Evolutionary conservation across 2,113 vertebrate genomes (phyloP).

Genomic region (Phylloscopus trochiloides): DNA sequence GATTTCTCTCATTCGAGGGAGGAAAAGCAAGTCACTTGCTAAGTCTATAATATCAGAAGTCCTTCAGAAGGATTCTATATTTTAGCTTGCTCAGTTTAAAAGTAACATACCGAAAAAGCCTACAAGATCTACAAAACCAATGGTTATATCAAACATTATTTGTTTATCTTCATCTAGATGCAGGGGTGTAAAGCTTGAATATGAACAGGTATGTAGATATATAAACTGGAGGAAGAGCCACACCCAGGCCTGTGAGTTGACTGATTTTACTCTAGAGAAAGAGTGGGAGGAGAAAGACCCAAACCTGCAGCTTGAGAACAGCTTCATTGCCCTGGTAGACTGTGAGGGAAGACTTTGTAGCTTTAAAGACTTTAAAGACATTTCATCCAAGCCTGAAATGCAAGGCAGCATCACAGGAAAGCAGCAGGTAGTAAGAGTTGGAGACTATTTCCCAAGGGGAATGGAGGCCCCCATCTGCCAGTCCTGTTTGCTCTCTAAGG

Average conservation of each 20-base stretch:
- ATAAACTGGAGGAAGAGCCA: background rate
- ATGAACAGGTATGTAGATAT: background rate
- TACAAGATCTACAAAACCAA: background rate
- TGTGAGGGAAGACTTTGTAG: background rate
- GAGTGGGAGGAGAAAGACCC: background rate
- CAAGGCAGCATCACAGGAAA: background rate
- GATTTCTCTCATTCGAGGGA: background rate
- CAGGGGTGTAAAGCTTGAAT: background rate
- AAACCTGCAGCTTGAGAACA: background rate
- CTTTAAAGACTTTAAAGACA: too few relatives aligned
- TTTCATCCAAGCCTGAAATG: background rate
- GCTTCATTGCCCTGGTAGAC: background rate
- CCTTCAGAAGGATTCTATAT: background rate
- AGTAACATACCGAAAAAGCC: background rate
- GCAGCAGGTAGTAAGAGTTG: background rate
- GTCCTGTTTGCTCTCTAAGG: background rate
- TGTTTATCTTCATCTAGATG: background rate
- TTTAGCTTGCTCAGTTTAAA: background rate
- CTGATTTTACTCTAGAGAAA: background rate
- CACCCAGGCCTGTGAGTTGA: fast-evolving
- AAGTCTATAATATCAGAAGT: background rate
- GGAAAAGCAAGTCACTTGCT: background rate
- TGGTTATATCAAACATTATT: background rate
- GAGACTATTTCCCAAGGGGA: background rate
- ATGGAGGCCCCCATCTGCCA: background rate